phyloP scores from a whole-genome alignment of 2,797 vertebrate genomes.

The Erethizon dorsatum region DNA sequence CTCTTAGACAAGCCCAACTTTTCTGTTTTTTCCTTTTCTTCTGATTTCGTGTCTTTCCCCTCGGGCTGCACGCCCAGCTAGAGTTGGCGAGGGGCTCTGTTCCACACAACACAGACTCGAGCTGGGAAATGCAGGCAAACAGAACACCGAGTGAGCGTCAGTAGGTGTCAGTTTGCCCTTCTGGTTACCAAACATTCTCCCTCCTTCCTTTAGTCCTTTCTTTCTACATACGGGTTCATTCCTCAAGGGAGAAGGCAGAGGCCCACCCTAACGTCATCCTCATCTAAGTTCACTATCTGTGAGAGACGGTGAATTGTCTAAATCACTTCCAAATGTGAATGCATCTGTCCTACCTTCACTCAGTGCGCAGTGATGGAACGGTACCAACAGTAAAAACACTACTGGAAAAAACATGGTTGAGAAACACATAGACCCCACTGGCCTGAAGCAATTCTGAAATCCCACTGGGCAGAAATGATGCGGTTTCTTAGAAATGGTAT shows the following conservation, averaged over 20 bases:
- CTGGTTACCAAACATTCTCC: constrained; percentile 21
- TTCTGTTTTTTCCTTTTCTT: not conserved
- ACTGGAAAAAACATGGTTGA: not conserved
- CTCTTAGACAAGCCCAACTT: not conserved
- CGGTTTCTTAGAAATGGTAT: not conserved
- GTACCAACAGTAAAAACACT: not conserved
- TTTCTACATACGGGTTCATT: constrained; percentile 72
- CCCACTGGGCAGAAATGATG: not conserved
- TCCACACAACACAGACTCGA: not conserved
- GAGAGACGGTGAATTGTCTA: constrained; percentile 51
- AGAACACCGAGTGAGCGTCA: not conserved
- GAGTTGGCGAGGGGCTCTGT: not conserved
- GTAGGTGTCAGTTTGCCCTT: not conserved
- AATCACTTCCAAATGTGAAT: constrained; percentile 78
- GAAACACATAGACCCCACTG: not conserved
- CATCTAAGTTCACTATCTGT: constrained; percentile 78
- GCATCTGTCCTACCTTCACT: constrained; percentile 63
- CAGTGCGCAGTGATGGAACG: not conserved
- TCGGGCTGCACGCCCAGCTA: not conserved
- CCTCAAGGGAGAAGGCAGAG: constrained; percentile 28
- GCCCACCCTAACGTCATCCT: constrained; percentile 69
- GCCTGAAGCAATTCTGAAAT: not conserved
- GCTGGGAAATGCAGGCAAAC: constrained; percentile 36
- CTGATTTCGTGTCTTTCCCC: not conserved
- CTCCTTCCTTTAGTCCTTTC: not conserved